Percentiles rank a stretch among this genome's conserved stretches.
Conservation (phyloP, 2,113 vertebrate genomes). For the Dicaeum eximium region DNA sequence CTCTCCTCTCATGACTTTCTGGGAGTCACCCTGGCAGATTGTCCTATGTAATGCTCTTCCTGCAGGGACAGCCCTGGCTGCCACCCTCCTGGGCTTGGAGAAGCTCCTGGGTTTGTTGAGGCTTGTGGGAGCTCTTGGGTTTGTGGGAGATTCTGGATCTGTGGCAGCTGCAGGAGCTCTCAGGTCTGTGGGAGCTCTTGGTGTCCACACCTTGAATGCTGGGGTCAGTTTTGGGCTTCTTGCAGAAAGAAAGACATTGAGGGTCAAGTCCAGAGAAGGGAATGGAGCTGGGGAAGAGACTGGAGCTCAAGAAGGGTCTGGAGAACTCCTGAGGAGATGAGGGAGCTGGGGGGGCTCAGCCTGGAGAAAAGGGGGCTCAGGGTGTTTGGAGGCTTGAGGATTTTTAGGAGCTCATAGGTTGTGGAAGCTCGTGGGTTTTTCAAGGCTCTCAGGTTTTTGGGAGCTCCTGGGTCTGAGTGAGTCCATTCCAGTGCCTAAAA, state of each 20-base stretch:
- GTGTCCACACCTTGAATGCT: not conserved
- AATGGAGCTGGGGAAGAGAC: not conserved
- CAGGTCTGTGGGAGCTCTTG: rapidly evolving
- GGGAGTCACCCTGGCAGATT: not conserved
- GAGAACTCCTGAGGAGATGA: not conserved
- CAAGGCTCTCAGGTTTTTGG: not conserved
- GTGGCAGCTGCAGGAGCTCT: not conserved
- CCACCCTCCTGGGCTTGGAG: not conserved
- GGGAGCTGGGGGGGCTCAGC: not conserved
- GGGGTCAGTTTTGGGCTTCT: not conserved
- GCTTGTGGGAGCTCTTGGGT: too few relatives aligned
- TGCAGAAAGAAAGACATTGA: rapidly evolving
- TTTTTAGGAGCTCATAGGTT: not conserved
- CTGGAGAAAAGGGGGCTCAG: not conserved
- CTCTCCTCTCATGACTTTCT: rapidly evolving
- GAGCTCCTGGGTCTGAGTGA: not conserved
- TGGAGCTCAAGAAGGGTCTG: not conserved
- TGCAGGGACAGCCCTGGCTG: not conserved
- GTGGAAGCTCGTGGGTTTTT: not conserved
- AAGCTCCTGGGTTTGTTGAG: not conserved
- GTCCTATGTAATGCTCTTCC: rapidly evolving
- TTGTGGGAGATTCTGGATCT: not conserved
- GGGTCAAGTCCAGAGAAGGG: not conserved
- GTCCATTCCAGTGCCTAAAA: not conserved
- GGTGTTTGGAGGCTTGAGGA: not conserved